Evolutionary conservation across 1,140 invertebrate species (phyloP).

Genomic region (Bombus fervidus): DNA sequence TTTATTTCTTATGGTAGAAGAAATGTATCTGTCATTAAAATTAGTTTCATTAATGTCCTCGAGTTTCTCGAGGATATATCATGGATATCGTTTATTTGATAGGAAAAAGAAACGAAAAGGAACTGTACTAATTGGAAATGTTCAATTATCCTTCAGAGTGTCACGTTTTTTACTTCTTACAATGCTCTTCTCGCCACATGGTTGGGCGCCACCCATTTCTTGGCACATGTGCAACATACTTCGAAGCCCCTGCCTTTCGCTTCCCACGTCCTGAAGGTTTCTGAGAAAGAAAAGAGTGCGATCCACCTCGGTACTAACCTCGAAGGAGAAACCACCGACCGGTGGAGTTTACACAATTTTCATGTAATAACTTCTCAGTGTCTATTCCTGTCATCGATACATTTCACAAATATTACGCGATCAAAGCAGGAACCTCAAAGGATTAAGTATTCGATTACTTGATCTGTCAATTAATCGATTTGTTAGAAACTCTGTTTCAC

Average conservation of each 20-base stretch:
- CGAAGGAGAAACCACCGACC: constrained; percentile 26
- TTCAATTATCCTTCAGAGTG: not conserved
- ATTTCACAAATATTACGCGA: not conserved
- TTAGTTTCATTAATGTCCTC: not conserved
- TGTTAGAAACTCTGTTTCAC: too few species aligned
- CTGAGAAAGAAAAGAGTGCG: constrained; percentile 61
- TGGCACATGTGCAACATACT: constrained; percentile 67
- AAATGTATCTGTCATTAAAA: not conserved
- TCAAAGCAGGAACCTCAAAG: not conserved
- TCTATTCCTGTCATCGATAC: not conserved
- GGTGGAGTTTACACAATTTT: not conserved
- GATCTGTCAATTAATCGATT: not conserved
- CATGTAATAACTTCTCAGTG: not conserved
- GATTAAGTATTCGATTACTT: not conserved
- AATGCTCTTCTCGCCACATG: constrained; percentile 63
- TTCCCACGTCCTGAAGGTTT: constrained; percentile 71
- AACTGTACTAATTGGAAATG: not conserved
- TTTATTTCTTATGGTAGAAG: not conserved
- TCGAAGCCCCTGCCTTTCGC: constrained; percentile 59
- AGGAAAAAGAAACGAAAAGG: not conserved
- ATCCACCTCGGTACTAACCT: constrained; percentile 30
- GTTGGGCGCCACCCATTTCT: constrained; percentile 68
- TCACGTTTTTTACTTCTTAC: constrained; percentile 11
- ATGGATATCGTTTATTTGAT: not conserved
- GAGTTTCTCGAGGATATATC: too few species aligned